These are phyloP conservation scores for Pao palembangensis DNA, from an alignment of 2,113 vertebrate species.

Conservation along the genomic window DNA sequence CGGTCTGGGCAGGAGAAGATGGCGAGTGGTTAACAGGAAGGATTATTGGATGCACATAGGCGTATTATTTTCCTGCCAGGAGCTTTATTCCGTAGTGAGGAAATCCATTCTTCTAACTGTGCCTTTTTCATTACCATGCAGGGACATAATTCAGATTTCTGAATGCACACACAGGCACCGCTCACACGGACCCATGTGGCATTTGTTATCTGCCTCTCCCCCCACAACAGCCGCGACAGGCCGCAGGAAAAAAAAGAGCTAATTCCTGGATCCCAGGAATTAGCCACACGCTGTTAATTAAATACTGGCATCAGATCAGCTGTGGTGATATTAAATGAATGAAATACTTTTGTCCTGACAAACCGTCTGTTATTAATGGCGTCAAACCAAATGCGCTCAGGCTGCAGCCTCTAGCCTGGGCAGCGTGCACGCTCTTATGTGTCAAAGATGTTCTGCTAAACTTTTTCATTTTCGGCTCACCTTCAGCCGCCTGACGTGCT, in stretches of 20 bases:
- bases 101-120: constrained; percentile 65
- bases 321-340: constrained; percentile 24
- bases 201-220: constrained; percentile 49
- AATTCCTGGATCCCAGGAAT: constrained; percentile 46
- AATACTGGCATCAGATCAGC: constrained; percentile 44
- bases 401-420: constrained; percentile 10
- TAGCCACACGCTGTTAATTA: constrained; percentile 9
- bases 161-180: constrained; percentile 29
- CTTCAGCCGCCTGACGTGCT: background rate
- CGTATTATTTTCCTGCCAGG: constrained; percentile 70
- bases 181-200: constrained; percentile 45
- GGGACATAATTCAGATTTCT: constrained; percentile 63
- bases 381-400: constrained; percentile 66
- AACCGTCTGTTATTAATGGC: constrained; percentile 43
- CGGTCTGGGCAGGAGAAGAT: constrained; percentile 31
- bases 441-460: too few relatives aligned
- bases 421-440: constrained; percentile 29
- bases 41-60: constrained; percentile 71
- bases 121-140: constrained; percentile 66
- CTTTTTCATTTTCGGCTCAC: too few relatives aligned
- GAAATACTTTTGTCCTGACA: constrained; percentile 66
- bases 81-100: constrained; percentile 64
- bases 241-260: constrained; percentile 45
- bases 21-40: constrained; percentile 69
- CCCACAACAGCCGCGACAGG: constrained; percentile 44